Percentiles rank a stretch among this genome's conserved stretches.
Conservation (phyloP, 2,113 vertebrate species). For the Tragelaphus strepsiceros region DNA sequence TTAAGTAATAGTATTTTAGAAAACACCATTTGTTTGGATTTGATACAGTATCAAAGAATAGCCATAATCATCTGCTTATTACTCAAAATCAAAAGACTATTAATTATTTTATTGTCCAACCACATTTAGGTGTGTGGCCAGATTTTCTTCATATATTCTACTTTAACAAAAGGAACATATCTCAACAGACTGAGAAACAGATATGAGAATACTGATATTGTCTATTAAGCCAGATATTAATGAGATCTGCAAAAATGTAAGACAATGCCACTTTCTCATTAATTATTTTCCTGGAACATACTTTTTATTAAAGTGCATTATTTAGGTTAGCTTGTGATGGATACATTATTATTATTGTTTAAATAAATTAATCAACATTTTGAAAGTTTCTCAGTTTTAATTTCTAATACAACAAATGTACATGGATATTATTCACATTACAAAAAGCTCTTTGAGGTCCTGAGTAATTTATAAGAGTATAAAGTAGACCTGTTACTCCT, state of each 20-base stretch:
- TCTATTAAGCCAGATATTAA: neutral
- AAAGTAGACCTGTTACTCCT: neutral
- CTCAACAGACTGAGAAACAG: neutral
- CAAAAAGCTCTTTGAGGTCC: neutral
- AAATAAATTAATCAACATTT: constrained; percentile 7
- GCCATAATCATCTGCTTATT: neutral
- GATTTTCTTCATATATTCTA: neutral
- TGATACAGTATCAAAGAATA: neutral
- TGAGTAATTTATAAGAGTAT: neutral
- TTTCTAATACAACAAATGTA: neutral
- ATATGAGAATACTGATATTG: neutral
- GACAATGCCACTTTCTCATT: neutral
- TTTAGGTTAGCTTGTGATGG: neutral
- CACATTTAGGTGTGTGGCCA: neutral
- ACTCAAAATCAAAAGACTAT: neutral
- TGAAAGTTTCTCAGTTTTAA: constrained; percentile 1
- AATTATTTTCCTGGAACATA: neutral
- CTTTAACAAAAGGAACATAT: neutral
- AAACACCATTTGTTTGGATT: neutral
- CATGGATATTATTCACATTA: neutral
- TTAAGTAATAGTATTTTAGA: constrained; percentile 1
- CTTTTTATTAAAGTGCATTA: neutral
- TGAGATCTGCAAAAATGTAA: neutral
- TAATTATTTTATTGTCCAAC: neutral
- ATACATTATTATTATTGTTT: neutral